Evolutionary conservation across 2,888 invertebrate genomes (phyloP), one percentile per base, ranked within the genome.

Genomic region (Tanypteryx hageni): DNA sequence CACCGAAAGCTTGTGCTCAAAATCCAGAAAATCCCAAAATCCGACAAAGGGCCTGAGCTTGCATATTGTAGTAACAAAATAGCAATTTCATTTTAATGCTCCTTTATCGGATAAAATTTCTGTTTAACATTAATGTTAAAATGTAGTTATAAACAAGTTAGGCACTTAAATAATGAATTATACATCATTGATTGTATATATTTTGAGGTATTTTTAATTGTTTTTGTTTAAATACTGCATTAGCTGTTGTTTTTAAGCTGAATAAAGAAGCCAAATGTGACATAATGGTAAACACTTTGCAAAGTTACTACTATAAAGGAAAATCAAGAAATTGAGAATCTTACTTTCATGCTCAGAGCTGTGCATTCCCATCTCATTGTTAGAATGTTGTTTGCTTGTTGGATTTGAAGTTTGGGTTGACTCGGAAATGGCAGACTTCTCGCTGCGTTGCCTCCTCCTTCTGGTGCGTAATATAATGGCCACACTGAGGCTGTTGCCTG

Each of bases 401-500:
- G 31, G 44, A 14, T 64, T 16, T 10, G 56, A 44, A n/a, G 44
- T 10, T 1, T 89, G 89, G 11, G 13, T 44, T 31, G 64, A 10
- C 11, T 64, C 64, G 18, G 61, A 44, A 44, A 89, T 44, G 14
- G 61, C 64, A n/a, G 89, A 56, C 64, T 89, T 89, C 68, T 61
- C 44, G 9, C 64, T 89, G 44, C 64, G 61, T 14, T 18, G 31
- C 16, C 89, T 61, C 44, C 89, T 64, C 44, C 89, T 89, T 18
- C 64, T 64, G 9, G 89, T 68, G 92, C 96, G 96, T 89, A 98
- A 97, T 0, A 92, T 92, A 56, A 98, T 98, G 93, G 97, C 96
- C 94, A 98, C 97, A 91, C 98, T 98, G 93, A 98, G 96, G 68
- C 97, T 96, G 95, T 98, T 98, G 57, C 98, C 98, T 94, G 96